Percentiles rank a stretch among this genome's conserved stretches.
phyloP scores from a whole-genome alignment of 2,797 vertebrate genomes.

The Xenentodon cancila region DNA sequence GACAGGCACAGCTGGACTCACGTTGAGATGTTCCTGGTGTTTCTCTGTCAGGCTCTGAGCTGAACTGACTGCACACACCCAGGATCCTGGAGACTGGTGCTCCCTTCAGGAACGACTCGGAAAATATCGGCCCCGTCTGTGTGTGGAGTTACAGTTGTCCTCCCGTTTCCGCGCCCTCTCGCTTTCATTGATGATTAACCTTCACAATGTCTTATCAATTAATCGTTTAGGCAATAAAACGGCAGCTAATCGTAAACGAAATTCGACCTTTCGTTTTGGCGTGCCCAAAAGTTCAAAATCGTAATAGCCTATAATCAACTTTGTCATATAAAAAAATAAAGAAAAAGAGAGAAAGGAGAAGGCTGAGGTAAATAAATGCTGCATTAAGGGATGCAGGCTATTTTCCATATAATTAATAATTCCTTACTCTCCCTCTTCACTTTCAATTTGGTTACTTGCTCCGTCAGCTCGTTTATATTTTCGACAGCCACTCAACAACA shows the following conservation, averaged over 20 bases:
- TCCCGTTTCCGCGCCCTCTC: slow-evolving; percentile 5
- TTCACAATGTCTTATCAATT: background rate
- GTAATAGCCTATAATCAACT: background rate
- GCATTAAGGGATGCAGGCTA: background rate
- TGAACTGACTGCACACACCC: slow-evolving; percentile 70
- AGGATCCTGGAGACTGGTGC: slow-evolving; percentile 59
- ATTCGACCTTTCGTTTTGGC: background rate
- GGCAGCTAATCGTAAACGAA: background rate
- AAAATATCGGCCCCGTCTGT: slow-evolving; percentile 23
- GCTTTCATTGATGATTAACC: slow-evolving; percentile 8
- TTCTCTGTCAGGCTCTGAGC: slow-evolving; percentile 37
- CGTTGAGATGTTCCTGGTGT: slow-evolving; percentile 58
- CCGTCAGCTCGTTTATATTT: no score
- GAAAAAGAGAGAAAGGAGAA: background rate
- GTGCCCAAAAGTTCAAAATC: background rate
- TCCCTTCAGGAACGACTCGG: slow-evolving; percentile 55
- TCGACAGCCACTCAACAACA: no score
- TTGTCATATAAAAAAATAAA: no score
- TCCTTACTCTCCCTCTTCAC: no score
- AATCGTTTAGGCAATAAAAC: background rate
- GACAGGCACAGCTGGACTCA: slow-evolving; percentile 57
- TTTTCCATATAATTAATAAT: background rate
- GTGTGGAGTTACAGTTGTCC: background rate
- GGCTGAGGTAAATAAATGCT: background rate
- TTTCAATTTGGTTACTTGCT: no score